These are phyloP conservation scores for Papilio polytes DNA, from an alignment of 1,140 invertebrate genomes.

Conservation along the genomic window DNA sequence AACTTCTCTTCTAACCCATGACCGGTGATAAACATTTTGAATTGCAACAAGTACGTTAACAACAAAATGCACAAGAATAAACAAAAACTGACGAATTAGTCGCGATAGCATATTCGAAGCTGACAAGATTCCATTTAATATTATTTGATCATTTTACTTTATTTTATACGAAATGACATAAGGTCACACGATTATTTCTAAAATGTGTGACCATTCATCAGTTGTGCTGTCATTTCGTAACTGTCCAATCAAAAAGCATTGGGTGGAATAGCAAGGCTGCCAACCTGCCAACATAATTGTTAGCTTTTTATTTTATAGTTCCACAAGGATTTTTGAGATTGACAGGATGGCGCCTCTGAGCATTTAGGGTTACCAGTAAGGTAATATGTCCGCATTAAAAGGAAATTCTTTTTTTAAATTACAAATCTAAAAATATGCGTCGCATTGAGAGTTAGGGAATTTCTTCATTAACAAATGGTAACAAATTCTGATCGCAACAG, in stretches of 20 bases:
- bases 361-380: too few relatives aligned
- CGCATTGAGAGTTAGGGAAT: too few relatives aligned
- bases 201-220: slow-evolving; percentile 49
- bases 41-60: slow-evolving; percentile 78
- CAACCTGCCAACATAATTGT: slow-evolving; percentile 59
- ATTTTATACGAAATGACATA: slow-evolving; percentile 45
- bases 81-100: slow-evolving; percentile 67
- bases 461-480: too few relatives aligned
- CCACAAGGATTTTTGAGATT: too few relatives aligned
- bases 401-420: too few relatives aligned
- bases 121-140: slow-evolving; percentile 44
- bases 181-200: slow-evolving; percentile 54
- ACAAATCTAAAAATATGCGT: too few relatives aligned
- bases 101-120: slow-evolving; percentile 66
- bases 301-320: too few relatives aligned
- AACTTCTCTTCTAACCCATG: slow-evolving; percentile 59
- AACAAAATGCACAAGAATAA: slow-evolving; percentile 70
- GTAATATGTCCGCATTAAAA: too few relatives aligned
- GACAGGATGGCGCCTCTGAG: too few relatives aligned
- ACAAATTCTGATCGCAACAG: too few relatives aligned
- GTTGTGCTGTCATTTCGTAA: slow-evolving; percentile 61
- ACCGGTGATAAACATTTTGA: slow-evolving; percentile 72
- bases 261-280: slow-evolving; percentile 61
- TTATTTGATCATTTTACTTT: slow-evolving; percentile 69
- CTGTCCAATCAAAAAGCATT: slow-evolving; percentile 74